These are phyloP conservation scores for Gymnosoma rotundatum DNA, from an alignment of 2,888 invertebrate species.

Conservation along the genomic window DNA sequence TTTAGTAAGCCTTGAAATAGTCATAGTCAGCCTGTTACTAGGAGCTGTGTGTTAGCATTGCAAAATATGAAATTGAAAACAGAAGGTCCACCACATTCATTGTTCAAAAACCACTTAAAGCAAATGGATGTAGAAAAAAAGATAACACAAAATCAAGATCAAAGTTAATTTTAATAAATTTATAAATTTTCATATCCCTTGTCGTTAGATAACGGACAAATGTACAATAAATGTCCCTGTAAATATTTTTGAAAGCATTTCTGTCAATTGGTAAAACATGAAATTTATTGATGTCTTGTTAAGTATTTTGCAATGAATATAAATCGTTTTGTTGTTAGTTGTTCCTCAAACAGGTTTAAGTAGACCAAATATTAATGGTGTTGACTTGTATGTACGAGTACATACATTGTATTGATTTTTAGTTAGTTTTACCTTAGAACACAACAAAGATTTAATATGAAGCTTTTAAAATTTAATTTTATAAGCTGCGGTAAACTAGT, in stretches of 20 bases:
- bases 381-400: not conserved
- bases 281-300: conserved; percentile 12
- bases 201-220: conserved; percentile 12
- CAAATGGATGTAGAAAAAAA: not conserved
- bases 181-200: conserved; percentile 17
- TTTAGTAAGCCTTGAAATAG: not conserved
- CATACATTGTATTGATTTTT: conserved; percentile 44
- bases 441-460: too few relatives aligned
- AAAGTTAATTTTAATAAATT: conserved; percentile 32
- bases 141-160: conserved; percentile 33
- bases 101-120: conserved; percentile 47
- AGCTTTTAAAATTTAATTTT: too few relatives aligned
- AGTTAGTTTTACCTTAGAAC: not conserved
- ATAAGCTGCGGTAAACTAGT: too few relatives aligned
- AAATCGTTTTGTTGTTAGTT: conserved; percentile 1
- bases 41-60: not conserved
- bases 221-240: conserved; percentile 16
- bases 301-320: not conserved
- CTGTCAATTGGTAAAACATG: conserved; percentile 6
- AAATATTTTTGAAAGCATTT: not conserved
- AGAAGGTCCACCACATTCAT: conserved; percentile 25
- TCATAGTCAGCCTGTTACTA: conserved; percentile 30
- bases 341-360: conserved; percentile 47
- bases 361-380: conserved; percentile 40
- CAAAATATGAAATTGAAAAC: not conserved